Base-by-base conservation (phyloP, 2,113 vertebrate species). In the Hippocampus mohnikei region DNA sequence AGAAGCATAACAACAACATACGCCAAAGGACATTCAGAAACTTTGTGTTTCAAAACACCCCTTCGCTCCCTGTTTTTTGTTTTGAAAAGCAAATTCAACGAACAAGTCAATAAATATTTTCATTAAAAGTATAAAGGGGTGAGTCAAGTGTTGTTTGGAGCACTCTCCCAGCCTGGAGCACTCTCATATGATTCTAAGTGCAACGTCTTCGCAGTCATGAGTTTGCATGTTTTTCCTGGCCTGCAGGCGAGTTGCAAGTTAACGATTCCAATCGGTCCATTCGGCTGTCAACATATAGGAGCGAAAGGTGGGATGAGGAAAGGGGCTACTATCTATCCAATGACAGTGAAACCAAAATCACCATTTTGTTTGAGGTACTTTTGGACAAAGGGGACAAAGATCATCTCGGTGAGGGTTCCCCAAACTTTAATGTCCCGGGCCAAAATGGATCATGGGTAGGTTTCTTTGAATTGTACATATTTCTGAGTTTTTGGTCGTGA, bases 161-260 rank as follows among this genome's bases (percentile, higher is more conserved):
- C 82, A 59, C 76, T 81, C 72, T 29, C 67, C 15, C 62, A 75
- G 81, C 88, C 86, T 68, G 21, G 40, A 89, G 90, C 81, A 4
- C n/a, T 77, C 85, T 91, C 88, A 90, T 87, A 91, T 92, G 90
- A 92, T 84, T 84, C 73, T 74, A 71, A 70, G 72, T 53, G 88
- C 69, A 73, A 79, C 66, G 64, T 84, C 67, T 80, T 75, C 80
- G 71, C 64, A 74, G 87, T 92, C 91, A 90, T 91, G 90, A 88
- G 90, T 87, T 87, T 78, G 77, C 71, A 84, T 81, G 81, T 88
- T 84, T 80, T 60, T 85, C 25, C 33, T 85, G 70, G 72, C 83
- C 86, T 62, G 52, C 50, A 84, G 58, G 84, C 79, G 55, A 73
- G 46, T 70, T 70, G 48, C 48, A 67, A 78, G 73, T 84, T 60